A percentile compares a stretch with the other conserved stretches of the same genome.
These are phyloP conservation scores for Samia ricini DNA, from an alignment of 1,140 invertebrate genomes.

Conservation along the genomic window DNA sequence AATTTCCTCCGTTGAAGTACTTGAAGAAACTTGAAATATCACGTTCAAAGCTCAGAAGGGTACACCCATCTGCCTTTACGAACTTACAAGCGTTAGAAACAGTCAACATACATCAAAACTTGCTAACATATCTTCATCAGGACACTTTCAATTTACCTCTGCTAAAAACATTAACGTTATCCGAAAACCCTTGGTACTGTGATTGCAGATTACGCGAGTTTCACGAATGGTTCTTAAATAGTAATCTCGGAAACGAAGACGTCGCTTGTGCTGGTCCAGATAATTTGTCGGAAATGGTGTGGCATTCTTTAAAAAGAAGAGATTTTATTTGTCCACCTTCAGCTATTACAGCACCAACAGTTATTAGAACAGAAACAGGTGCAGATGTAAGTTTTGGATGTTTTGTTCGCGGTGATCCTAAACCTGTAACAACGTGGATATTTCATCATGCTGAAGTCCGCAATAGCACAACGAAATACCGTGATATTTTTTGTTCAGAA, in stretches of 20 bases:
- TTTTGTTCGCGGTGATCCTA: conserved; percentile 87
- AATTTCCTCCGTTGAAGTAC: conserved; percentile 86
- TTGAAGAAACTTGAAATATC: conserved; percentile 87
- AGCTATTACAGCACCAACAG: conserved; percentile 48
- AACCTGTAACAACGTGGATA: conserved; percentile 88
- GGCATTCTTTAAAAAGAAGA: conserved; percentile 50
- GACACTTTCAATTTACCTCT: conserved; percentile 64
- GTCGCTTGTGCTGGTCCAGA: conserved; percentile 56
- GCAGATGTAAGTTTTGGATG: conserved; percentile 85
- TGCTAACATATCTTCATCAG: conserved; percentile 57
- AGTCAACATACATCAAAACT: conserved; percentile 61
- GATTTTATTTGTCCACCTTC: conserved; percentile 61
- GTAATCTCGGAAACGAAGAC: conserved; percentile 72
- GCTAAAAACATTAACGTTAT: conserved; percentile 87
- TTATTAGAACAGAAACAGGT: conserved; percentile 61
- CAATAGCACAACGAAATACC: conserved; percentile 48
- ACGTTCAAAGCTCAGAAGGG: conserved; percentile 83
- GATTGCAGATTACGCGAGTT: conserved; percentile 91
- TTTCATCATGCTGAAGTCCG: conserved; percentile 79
- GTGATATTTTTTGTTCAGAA: conserved; percentile 48
- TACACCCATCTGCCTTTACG: conserved; percentile 82
- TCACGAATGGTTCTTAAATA: conserved; percentile 86
- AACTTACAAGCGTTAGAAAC: conserved; percentile 65
- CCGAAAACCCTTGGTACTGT: conserved; percentile 93
- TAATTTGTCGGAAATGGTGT: conserved; percentile 42